These are phyloP conservation scores for Drosophila equinoxialis DNA, from an alignment of 1,140 invertebrate species.

Conservation along the genomic window DNA sequence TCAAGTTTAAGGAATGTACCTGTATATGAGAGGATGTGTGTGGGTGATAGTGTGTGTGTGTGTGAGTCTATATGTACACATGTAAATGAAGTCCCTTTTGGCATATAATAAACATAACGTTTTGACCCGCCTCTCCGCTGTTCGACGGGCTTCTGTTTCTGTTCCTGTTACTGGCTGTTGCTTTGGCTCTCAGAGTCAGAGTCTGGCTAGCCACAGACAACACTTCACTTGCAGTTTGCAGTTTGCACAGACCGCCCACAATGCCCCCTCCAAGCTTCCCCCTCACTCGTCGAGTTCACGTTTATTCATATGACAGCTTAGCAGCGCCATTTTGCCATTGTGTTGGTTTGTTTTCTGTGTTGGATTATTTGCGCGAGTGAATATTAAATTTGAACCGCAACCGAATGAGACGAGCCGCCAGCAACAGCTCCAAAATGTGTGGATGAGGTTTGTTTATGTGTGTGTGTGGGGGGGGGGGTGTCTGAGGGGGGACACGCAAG, in stretches of 20 bases:
- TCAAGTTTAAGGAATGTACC: not conserved
- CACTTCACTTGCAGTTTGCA: slow-evolving; percentile 77
- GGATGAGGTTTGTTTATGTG: slow-evolving; percentile 1
- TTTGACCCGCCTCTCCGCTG: not conserved
- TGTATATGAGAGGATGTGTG: not conserved
- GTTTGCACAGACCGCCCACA: slow-evolving; percentile 41
- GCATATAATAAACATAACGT: not conserved
- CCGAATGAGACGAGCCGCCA: slow-evolving; percentile 72
- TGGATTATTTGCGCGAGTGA: slow-evolving; percentile 79
- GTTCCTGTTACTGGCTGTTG: not conserved
- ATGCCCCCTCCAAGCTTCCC: too few species aligned
- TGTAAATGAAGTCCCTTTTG: slow-evolving; percentile 1
- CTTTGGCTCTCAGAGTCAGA: slow-evolving; percentile 24
- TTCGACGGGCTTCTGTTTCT: not conserved
- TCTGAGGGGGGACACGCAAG: slow-evolving; percentile 58
- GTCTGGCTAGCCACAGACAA: slow-evolving; percentile 69
- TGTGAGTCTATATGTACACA: not conserved
- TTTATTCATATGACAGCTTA: slow-evolving; percentile 55
- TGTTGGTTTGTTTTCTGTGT: slow-evolving; percentile 46
- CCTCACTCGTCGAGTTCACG: not conserved
- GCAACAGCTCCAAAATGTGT: slow-evolving; percentile 37
- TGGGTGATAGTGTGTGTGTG: not conserved
- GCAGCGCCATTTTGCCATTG: slow-evolving; percentile 75
- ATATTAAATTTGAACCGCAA: slow-evolving; percentile 80
- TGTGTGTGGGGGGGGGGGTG: slow-evolving; percentile 1